Evolutionary conservation across 2,113 vertebrate genomes (phyloP).

Genomic region (Lycaon pictus): DNA sequence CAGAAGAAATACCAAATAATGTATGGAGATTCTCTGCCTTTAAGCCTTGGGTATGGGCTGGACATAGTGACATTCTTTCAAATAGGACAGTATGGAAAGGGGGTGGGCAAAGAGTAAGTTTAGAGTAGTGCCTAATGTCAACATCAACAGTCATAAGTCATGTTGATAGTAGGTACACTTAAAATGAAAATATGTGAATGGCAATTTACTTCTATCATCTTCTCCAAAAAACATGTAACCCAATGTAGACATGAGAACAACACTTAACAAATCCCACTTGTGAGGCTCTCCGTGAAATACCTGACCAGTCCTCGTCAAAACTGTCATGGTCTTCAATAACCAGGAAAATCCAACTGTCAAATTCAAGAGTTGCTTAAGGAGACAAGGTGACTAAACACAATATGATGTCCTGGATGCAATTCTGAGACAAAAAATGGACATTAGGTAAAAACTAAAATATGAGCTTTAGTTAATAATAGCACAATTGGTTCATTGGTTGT

Average conservation of each 20-base stretch:
- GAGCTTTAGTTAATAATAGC: not conserved
- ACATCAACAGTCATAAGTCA: not conserved
- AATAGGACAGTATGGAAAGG: not conserved
- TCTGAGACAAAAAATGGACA: not conserved
- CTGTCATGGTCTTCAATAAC: not conserved
- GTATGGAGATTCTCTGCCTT: not conserved
- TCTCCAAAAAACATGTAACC: not conserved
- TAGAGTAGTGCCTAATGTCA: not conserved
- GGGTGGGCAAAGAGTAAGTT: not conserved
- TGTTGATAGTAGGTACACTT: not conserved
- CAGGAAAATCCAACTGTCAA: not conserved
- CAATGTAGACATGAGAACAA: not conserved
- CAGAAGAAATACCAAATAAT: not conserved
- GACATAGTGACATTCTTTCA: not conserved
- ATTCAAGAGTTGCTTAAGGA: not conserved
- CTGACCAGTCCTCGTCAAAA: not conserved
- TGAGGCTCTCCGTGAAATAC: not conserved
- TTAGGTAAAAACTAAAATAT: not conserved
- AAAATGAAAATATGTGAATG: not conserved
- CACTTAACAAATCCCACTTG: not conserved
- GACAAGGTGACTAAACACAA: not conserved
- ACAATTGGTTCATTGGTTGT: not conserved
- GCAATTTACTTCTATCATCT: not conserved
- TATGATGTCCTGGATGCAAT: not conserved
- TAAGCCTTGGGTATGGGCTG: not conserved